Evolutionary conservation across 2,888 invertebrate genomes (phyloP), one percentile per base, ranked within the genome.

Genomic region (Dioctria rufipes): DNA sequence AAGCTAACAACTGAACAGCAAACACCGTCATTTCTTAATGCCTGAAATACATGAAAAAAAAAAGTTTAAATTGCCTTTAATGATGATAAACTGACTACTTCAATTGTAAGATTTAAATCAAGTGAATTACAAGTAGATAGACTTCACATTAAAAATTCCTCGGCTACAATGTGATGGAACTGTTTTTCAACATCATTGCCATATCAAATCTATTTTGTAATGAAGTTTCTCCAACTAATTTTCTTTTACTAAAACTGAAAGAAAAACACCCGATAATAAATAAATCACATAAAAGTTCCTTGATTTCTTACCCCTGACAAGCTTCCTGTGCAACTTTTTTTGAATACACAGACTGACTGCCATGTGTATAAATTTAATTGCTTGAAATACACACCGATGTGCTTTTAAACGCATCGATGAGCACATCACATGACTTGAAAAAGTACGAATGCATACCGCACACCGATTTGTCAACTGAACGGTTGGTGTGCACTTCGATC

Each of bases 51-150:
- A n/a, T n/a, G n/a, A n/a, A n/a, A n/a, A n/a, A n/a, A n/a, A n/a
- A n/a, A n/a, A n/a, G n/a, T n/a, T n/a, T n/a, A n/a, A n/a, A n/a
- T n/a, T n/a, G n/a, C n/a, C n/a, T n/a, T n/a, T n/a, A n/a, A n/a
- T n/a, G n/a, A n/a, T n/a, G n/a, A n/a, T n/a, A 25, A 25, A 25
- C 71, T n/a, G 43, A 81, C 80, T 88, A 94, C 94, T 88, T 94
- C 92, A 84, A 96, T 95, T 5, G 98, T 98, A 80, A 91, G 90
- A 83, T 92, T 93, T 60, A 99, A 97, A 87, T 99, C 97, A 25
- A 95, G 93, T 2, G 99, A 99, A 90, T 99, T 99, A 88, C 99
- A 98, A 0, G 98, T 97, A 0, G 98, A 98, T 39, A 99, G 91
- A 84, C 98, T 97, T 3, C 96, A 97, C 91, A 97, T 94, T 39